Evolutionary conservation across 2,797 vertebrate species (phyloP).

Genomic region (Danionella dracula): DNA sequence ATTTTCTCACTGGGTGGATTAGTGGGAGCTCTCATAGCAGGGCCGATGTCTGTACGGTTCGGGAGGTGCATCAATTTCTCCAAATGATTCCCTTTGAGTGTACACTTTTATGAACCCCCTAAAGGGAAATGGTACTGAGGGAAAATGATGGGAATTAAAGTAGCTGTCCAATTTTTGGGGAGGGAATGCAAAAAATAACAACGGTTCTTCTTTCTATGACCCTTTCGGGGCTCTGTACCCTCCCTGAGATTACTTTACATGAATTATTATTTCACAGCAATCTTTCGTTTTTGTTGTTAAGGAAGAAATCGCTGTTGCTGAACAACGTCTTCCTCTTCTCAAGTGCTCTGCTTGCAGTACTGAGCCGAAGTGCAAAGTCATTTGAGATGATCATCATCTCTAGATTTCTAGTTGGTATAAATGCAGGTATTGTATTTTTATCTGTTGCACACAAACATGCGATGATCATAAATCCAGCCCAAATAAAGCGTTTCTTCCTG

Average conservation of each 20-base stretch:
- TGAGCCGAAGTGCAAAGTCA: constrained; percentile 74
- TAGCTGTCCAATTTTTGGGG: too few species aligned
- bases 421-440: constrained; percentile 67
- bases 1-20: constrained; percentile 83
- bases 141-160: too few species aligned
- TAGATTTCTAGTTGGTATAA: constrained; percentile 80
- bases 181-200: too few species aligned
- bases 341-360: constrained; percentile 70
- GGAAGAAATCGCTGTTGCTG: constrained; percentile 84
- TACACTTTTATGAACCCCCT: too few species aligned
- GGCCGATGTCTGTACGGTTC: constrained; percentile 79
- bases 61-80: constrained; percentile 70
- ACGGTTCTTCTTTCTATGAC: too few species aligned
- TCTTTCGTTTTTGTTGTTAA: constrained; percentile 44
- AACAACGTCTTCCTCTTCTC: constrained; percentile 81
- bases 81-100: too few species aligned
- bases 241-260: too few species aligned
- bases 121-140: too few species aligned
- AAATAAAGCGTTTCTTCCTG: too few species aligned
- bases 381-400: constrained; percentile 90
- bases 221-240: too few species aligned
- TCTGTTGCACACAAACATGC: not conserved
- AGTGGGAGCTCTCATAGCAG: constrained; percentile 75
- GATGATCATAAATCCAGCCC: not conserved
- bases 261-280: not conserved